Conservation (phyloP, 2,888 invertebrate genomes). For the Physocephala rufipes region DNA sequence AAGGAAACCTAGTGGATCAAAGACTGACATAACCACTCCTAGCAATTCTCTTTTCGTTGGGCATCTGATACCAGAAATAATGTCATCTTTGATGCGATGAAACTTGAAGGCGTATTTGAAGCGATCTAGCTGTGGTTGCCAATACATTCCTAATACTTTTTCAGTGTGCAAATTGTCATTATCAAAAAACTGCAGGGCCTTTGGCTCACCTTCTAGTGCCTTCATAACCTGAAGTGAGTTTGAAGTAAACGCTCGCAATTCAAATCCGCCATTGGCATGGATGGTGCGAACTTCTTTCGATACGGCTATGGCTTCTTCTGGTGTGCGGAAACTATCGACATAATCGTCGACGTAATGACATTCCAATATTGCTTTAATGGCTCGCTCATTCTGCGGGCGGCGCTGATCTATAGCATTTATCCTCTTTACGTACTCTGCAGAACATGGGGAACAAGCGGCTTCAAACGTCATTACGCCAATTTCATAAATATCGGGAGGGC, state of each 20-base stretch:
- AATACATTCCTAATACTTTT: constrained; percentile 43
- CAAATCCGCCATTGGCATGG: constrained; percentile 33
- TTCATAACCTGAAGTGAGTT: constrained; percentile 27
- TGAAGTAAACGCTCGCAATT: constrained; percentile 34
- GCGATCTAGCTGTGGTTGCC: constrained; percentile 43
- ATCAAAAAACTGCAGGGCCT: background rate
- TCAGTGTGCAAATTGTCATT: constrained; percentile 16
- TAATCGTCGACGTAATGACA: constrained; percentile 38
- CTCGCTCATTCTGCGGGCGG: constrained; percentile 9
- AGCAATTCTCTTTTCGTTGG: constrained; percentile 33
- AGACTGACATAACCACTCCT: constrained; percentile 33
- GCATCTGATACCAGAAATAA: constrained; percentile 23
- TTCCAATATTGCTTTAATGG: constrained; percentile 27
- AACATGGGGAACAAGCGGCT: no score
- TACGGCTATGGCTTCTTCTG: constrained; percentile 15
- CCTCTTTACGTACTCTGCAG: no score
- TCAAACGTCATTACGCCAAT: constrained; percentile 38
- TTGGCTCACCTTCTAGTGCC: background rate
- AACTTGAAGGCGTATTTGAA: constrained; percentile 36
- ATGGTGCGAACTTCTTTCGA: constrained; percentile 33
- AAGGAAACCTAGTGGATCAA: constrained; percentile 37
- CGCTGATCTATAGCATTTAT: no score
- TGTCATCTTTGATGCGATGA: constrained; percentile 26
- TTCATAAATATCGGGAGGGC: constrained; percentile 36
- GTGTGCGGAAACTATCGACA: no score